A percentile compares a stretch with the other conserved stretches of the same genome.
phyloP scores from a whole-genome alignment of 1,140 invertebrate genomes.

The Thaumatotibia leucotreta region DNA sequence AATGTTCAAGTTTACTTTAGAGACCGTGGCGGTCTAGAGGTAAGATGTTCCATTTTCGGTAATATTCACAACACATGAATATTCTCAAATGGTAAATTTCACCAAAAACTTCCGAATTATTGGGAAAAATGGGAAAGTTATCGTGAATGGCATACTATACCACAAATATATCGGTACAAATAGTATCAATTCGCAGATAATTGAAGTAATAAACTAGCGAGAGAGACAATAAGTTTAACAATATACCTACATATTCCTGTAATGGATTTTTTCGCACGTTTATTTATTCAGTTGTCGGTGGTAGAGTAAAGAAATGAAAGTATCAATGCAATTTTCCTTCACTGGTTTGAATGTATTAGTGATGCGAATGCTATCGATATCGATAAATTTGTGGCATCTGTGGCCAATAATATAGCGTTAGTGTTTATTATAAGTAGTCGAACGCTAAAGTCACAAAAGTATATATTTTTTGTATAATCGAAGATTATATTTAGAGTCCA shows the following conservation, averaged over 20 bases:
- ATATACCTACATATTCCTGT: no score
- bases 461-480: conserved; percentile 20
- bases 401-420: not conserved
- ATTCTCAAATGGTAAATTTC: no score
- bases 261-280: not conserved
- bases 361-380: not conserved
- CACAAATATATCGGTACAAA: no score
- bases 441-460: conserved; percentile 46
- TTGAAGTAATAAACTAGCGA: not conserved
- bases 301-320: not conserved
- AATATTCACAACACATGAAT: no score
- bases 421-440: conserved; percentile 38
- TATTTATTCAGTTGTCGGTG: not conserved
- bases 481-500: conserved; percentile 33
- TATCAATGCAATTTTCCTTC: not conserved
- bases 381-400: not conserved
- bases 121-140: no score
- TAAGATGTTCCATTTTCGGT: no score
- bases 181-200: not conserved
- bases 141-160: no score
- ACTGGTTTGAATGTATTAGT: no score
- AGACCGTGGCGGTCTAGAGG: no score
- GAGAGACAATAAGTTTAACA: not conserved
- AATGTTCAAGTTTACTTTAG: no score
- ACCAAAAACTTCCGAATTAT: no score